Evolutionary conservation across 2,797 vertebrate species (phyloP), one percentile per base, ranked within the genome.

Genomic region (Alfaro cultratus): DNA sequence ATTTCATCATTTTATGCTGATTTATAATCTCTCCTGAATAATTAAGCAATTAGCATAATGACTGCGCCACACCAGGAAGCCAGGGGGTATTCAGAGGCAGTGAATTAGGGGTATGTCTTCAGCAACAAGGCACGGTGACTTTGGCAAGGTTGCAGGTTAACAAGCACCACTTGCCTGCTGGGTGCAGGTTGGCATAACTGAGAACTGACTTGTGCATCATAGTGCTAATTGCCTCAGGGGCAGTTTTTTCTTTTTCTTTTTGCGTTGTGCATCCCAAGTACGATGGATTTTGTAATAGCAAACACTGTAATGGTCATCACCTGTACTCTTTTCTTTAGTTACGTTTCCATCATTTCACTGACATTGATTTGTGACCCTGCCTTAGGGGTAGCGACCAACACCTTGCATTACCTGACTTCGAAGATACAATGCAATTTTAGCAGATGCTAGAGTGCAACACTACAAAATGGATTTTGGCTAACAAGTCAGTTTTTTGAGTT

Each of bases 171-270:
- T 94, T 88, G 89, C 91, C 81, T 91, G 91, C 87, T 79, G 92
- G 87, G 53, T 49, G 73, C 87, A 91, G 90, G 95, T 88, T 90
- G 93, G 94, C 89, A 94, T 94, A 95, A 96, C 95, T 96, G 94
- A 93, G 91, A 88, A 85, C 53, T 80, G 90, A 86, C 88, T 84
- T 92, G 88, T 82, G 83, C 80, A 81, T 84, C 85, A 89, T 89
- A 90, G 82, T 83, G 88, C 80, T 87, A 82, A 88, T 85, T 78
- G 78, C 49, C 47, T 21, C 0, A 31, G 78, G 83, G 39, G 47
- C 26, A 29, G 64, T 7, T 73, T 67, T 16, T 15, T 16, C 3
- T 43, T 43, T 68, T 80, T 75, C 3, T 43, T 72, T 80, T 75
- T 82, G 53, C 53, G 8, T 72, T 82, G 57, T 70, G 71, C 53